Evolutionary conservation across 2,797 vertebrate genomes (phyloP).

Genomic region (Cheirogaleus major): DNA sequence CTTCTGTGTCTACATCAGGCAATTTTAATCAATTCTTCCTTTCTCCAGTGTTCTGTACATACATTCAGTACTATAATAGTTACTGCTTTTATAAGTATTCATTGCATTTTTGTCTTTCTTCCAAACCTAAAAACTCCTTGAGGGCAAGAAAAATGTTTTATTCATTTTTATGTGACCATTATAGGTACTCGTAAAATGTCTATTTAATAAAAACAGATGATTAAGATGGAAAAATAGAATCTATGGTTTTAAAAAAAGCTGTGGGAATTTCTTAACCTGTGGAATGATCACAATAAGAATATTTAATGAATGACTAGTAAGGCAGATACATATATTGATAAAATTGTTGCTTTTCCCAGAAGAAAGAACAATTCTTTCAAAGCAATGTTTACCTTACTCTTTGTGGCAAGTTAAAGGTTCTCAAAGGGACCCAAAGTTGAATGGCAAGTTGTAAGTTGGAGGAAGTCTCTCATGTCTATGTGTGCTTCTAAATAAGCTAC

Average conservation of each 20-base stretch:
- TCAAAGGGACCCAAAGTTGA: neutral
- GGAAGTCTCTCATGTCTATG: neutral
- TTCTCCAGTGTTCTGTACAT: neutral
- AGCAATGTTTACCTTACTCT: neutral
- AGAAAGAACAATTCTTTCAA: neutral
- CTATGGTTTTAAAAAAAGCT: neutral
- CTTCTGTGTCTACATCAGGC: neutral
- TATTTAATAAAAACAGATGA: slow-evolving; percentile 19
- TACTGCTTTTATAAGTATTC: neutral
- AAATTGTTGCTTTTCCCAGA: neutral
- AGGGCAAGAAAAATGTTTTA: slow-evolving; percentile 33
- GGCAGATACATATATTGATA: neutral
- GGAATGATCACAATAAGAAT: neutral
- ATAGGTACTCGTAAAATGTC: slow-evolving; percentile 8
- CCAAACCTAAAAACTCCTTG: neutral
- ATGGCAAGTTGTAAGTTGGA: neutral
- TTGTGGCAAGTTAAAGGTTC: neutral
- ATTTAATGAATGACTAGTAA: neutral
- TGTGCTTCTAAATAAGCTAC: neutral
- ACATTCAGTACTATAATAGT: neutral
- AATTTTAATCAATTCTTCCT: slow-evolving; percentile 26
- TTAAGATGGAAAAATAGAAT: neutral
- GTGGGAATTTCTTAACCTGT: neutral
- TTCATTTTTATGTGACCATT: slow-evolving; percentile 4
- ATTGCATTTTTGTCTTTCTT: neutral